Conservation (phyloP, 2,113 vertebrate genomes). For the Rhinichthys klamathensis region DNA sequence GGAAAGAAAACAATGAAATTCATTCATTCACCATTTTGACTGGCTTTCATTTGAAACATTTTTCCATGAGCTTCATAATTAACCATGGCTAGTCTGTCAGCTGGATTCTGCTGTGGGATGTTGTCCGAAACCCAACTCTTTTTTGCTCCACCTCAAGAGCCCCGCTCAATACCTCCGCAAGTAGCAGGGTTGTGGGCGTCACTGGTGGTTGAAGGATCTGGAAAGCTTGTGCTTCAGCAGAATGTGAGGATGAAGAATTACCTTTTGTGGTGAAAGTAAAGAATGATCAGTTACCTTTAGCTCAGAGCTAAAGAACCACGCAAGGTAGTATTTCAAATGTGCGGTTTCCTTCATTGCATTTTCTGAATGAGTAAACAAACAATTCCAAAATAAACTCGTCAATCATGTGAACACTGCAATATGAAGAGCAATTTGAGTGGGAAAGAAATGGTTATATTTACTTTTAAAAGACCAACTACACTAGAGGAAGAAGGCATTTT, state of each 20-base stretch:
- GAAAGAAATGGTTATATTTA: slow-evolving; percentile 14
- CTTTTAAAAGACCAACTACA: not conserved
- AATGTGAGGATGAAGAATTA: slow-evolving; percentile 16
- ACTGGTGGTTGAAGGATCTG: slow-evolving; percentile 2
- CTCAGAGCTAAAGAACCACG: slow-evolving; percentile 1
- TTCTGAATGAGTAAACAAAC: slow-evolving; percentile 14
- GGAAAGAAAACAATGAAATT: slow-evolving; percentile 67
- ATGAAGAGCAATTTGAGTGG: not conserved
- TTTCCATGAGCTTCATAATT: slow-evolving; percentile 73
- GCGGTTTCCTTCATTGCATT: not conserved
- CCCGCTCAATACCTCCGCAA: slow-evolving; percentile 41
- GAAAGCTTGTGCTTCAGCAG: slow-evolving; percentile 13
- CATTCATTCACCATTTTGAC: slow-evolving; percentile 69
- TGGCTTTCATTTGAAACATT: slow-evolving; percentile 63
- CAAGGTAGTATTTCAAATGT: slow-evolving; percentile 9
- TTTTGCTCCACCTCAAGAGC: slow-evolving; percentile 51
- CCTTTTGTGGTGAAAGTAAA: not conserved
- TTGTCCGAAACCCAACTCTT: slow-evolving; percentile 63
- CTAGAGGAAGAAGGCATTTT: not conserved
- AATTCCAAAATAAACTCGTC: not conserved
- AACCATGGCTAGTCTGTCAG: slow-evolving; percentile 65
- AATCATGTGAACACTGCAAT: not conserved
- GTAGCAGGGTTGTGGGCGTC: slow-evolving; percentile 5
- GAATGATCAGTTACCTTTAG: not conserved
- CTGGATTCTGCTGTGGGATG: slow-evolving; percentile 69